Percentiles rank a stretch among this genome's conserved stretches.
phyloP scores from a whole-genome alignment of 2,797 vertebrate genomes.

The Lacerta agilis region DNA sequence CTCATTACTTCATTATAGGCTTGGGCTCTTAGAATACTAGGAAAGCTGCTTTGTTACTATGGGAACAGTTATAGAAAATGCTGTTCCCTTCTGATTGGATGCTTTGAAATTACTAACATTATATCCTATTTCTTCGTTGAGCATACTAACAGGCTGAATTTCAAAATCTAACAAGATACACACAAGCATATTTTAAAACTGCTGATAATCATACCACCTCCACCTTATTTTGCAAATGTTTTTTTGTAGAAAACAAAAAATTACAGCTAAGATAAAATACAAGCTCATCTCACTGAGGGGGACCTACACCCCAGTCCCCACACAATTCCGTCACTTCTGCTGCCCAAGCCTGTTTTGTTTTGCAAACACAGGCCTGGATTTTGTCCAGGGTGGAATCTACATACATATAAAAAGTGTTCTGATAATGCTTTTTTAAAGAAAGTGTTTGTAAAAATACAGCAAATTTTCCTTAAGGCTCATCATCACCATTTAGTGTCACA shows the following conservation, averaged over 20 bases:
- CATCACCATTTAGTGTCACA: not conserved
- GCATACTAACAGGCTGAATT: slow-evolving; percentile 53
- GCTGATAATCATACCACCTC: slow-evolving; percentile 24
- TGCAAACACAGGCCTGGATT: too few relatives aligned
- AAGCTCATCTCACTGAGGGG: slow-evolving; percentile 17
- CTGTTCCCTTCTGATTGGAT: slow-evolving; percentile 69
- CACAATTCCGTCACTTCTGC: slow-evolving; percentile 14
- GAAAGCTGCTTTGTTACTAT: slow-evolving; percentile 73
- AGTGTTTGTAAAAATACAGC: too few relatives aligned
- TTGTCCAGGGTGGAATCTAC: too few relatives aligned
- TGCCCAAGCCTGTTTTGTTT: not conserved
- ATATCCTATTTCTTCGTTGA: slow-evolving; percentile 55
- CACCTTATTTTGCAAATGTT: slow-evolving; percentile 1
- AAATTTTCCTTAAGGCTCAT: too few relatives aligned
- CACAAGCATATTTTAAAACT: slow-evolving; percentile 30
- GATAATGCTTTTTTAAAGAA: too few relatives aligned
- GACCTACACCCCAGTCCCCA: too few relatives aligned
- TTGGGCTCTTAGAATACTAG: slow-evolving; percentile 53
- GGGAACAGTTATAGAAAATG: slow-evolving; percentile 70
- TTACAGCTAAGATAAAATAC: slow-evolving; percentile 38
- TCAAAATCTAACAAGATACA: slow-evolving; percentile 35
- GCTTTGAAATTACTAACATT: slow-evolving; percentile 63
- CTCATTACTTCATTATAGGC: slow-evolving; percentile 29
- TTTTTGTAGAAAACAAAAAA: slow-evolving; percentile 25
- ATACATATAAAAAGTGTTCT: too few relatives aligned